Evolutionary conservation across 1,140 invertebrate genomes (phyloP).

Genomic region (Leptopilina clavipes): DNA sequence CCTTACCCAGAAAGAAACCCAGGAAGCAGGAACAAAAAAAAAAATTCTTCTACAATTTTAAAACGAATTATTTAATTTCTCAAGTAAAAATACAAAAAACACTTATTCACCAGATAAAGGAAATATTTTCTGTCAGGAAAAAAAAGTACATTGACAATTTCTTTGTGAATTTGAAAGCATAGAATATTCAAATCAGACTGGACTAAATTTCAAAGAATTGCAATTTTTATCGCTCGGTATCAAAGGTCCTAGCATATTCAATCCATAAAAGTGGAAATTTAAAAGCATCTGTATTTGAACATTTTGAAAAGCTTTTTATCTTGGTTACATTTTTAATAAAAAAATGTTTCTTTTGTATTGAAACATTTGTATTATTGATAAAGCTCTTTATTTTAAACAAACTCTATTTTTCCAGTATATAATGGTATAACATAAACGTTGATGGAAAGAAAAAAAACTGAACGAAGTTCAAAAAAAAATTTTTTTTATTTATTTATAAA

Average conservation of each 20-base stretch:
- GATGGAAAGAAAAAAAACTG: too few relatives aligned
- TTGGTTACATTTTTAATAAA: background rate
- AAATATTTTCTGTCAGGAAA: too few relatives aligned
- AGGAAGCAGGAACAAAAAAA: too few relatives aligned
- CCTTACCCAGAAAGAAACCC: too few relatives aligned
- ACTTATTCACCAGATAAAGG: too few relatives aligned
- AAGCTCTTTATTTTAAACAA: background rate
- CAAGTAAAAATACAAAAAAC: too few relatives aligned
- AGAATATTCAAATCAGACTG: background rate
- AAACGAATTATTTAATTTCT: too few relatives aligned
- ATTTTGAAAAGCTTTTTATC: slow-evolving; percentile 9
- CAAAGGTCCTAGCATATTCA: background rate
- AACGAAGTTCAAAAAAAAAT: too few relatives aligned
- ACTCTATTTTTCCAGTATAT: background rate
- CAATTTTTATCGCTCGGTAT: background rate
- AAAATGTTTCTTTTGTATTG: background rate
- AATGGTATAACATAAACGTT: too few relatives aligned
- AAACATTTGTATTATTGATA: background rate
- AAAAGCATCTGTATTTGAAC: background rate
- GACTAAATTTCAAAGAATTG: background rate
- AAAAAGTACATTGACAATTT: too few relatives aligned
- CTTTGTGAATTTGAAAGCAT: background rate
- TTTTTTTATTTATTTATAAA: too few relatives aligned
- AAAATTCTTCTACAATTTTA: too few relatives aligned
- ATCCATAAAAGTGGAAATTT: background rate